Conservation (phyloP, 2,888 invertebrate genomes). For the Ochlodes sylvanus region DNA sequence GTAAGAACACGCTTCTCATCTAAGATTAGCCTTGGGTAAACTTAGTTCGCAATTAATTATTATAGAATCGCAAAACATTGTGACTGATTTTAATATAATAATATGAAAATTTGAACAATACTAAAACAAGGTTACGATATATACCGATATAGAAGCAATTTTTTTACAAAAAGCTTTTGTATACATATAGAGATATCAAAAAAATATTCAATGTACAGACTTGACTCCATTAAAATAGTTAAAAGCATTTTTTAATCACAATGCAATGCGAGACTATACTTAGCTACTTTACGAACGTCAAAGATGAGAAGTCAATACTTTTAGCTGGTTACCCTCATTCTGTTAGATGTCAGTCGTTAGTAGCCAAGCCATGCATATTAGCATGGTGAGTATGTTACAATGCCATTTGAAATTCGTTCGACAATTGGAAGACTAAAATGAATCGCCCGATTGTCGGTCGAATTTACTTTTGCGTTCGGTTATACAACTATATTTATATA, state of each 20-base stretch:
- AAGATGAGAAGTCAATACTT: conserved; percentile 1
- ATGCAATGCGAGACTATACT: background rate
- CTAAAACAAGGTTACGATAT: too few relatives aligned
- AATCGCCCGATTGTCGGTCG: background rate
- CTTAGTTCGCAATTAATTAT: background rate
- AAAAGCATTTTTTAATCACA: too few relatives aligned
- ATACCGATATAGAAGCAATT: too few relatives aligned
- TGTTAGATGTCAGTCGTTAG: conserved; percentile 28
- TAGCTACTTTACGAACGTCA: background rate
- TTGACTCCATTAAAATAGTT: too few relatives aligned
- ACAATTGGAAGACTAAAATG: background rate
- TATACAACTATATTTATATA: background rate
- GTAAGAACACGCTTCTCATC: background rate
- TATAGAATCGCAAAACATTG: conserved; percentile 4
- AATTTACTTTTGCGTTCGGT: background rate
- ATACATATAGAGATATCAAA: too few relatives aligned
- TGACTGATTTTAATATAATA: too few relatives aligned
- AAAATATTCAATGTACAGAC: too few relatives aligned
- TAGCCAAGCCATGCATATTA: conserved; percentile 65
- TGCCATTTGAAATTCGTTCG: background rate
- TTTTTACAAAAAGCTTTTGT: too few relatives aligned
- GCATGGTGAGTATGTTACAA: conserved; percentile 40
- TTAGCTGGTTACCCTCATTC: conserved; percentile 21
- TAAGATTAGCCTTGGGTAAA: too few relatives aligned
- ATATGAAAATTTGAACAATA: too few relatives aligned